phyloP scores from a whole-genome alignment of 2,888 invertebrate species.

The Philereme vetulata region DNA sequence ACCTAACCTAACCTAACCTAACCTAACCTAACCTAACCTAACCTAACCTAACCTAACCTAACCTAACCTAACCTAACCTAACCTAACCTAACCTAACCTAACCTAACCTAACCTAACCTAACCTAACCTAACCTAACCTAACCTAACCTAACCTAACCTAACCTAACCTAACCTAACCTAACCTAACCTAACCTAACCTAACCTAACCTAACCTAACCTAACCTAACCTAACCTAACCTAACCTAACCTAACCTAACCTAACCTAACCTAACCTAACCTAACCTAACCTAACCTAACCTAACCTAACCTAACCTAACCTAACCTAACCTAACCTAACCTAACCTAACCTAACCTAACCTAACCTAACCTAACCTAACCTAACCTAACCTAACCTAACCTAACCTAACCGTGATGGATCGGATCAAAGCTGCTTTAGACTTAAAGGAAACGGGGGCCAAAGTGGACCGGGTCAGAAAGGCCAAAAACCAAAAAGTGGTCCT shows the following conservation, averaged over 20 bases:
- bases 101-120: slow-evolving; percentile 41
- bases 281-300: slow-evolving; percentile 34
- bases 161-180: slow-evolving; percentile 40
- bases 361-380: slow-evolving; percentile 39
- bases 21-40: slow-evolving; percentile 13
- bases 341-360: slow-evolving; percentile 34
- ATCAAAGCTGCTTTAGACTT: too few species aligned
- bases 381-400: slow-evolving; percentile 40
- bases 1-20: slow-evolving; percentile 14
- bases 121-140: slow-evolving; percentile 40
- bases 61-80: slow-evolving; percentile 14
- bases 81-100: slow-evolving; percentile 25
- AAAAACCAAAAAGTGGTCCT: too few species aligned
- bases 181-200: slow-evolving; percentile 40
- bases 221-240: slow-evolving; percentile 37
- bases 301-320: slow-evolving; percentile 34
- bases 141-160: slow-evolving; percentile 40
- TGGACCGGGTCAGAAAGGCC: too few species aligned
- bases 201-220: slow-evolving; percentile 40
- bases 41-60: slow-evolving; percentile 14
- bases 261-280: slow-evolving; percentile 35
- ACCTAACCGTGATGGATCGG: slow-evolving; percentile 23
- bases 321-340: slow-evolving; percentile 35
- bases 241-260: slow-evolving; percentile 38
- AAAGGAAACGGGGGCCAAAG: too few species aligned